Evolutionary conservation across 1,140 invertebrate genomes (phyloP), one percentile per base, ranked within the genome.

Genomic region (Rhagoletis pomonella): DNA sequence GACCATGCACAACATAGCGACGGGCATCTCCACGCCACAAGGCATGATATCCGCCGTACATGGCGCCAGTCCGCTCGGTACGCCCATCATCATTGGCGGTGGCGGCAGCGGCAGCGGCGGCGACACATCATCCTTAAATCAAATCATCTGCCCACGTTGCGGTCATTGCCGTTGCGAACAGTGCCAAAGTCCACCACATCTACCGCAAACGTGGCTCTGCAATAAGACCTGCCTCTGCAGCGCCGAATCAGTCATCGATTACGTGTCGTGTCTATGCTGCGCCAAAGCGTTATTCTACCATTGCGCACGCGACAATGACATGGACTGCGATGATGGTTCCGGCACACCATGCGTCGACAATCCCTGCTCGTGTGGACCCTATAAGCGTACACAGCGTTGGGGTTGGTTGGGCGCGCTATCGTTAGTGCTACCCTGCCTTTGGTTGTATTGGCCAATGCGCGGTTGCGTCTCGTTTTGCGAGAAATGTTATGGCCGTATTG

Each of bases 201-300:
- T 98, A 90, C 98, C 98, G 29, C 96, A 96, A 89, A 95, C 95
- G 84, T 99, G 98, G 98, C 94, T 98, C 88, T 98, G 97, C 94
- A 95, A 96, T 93, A 95, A 97, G 92, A 96, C 96, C 93, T 98
- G 97, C 93, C 95, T 97, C 90, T 96, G 97, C 94, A 98, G 97
- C 90, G 96, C 97, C 77, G 96, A 98, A 92, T 96, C 96, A 87
- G 95, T 96, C 89, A 95, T 99, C 88, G 97, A 98, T 94, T 97
- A 97, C 92, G 96, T 96, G 85, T 97, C 97, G 87, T 99, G 98
- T 93, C 95, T 99, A 93, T 99, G 98, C 94, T 98, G 97, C 93
- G 97, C 98, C 89, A 98, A 98, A 93, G 97, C 96, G 65, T 92
- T 98, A 55, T 98, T 98, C 93, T 99, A 99, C 93, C 98, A 99